These are phyloP conservation scores for Gordius sp. DNA, from an alignment of 2,888 invertebrate genomes.

Conservation along the genomic window DNA sequence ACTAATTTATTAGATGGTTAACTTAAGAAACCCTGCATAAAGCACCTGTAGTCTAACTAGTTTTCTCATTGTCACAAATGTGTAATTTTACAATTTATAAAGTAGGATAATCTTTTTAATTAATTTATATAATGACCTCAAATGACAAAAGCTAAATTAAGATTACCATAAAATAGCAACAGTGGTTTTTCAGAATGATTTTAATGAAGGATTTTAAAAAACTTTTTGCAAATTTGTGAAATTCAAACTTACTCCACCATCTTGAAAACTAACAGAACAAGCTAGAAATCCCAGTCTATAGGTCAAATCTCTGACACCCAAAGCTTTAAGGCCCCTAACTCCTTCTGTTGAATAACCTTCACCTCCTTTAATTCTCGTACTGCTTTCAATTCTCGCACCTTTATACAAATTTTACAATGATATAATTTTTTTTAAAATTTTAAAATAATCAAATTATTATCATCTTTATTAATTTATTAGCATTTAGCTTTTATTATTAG, in stretches of 20 bases:
- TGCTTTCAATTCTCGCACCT: slow-evolving; percentile 52
- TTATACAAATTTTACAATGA: too few relatives aligned
- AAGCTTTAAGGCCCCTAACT: slow-evolving; percentile 52
- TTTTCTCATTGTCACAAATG: too few relatives aligned
- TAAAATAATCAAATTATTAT: too few relatives aligned
- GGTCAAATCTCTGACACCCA: slow-evolving; percentile 57
- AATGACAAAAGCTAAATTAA: neutral
- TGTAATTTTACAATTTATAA: too few relatives aligned
- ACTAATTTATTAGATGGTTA: too few relatives aligned
- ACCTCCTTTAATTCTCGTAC: slow-evolving; percentile 40
- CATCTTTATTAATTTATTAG: too few relatives aligned
- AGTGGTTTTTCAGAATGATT: slow-evolving; percentile 15
- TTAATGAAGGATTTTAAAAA: slow-evolving; percentile 17
- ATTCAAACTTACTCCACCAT: slow-evolving; percentile 38
- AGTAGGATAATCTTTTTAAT: too few relatives aligned
- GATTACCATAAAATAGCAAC: neutral
- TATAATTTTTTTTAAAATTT: too few relatives aligned
- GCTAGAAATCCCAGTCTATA: slow-evolving; percentile 75
- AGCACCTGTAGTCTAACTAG: too few relatives aligned
- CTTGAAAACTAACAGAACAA: slow-evolving; percentile 62
- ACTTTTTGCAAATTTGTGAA: neutral
- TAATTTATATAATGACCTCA: too few relatives aligned
- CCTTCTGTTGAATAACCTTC: slow-evolving; percentile 44
- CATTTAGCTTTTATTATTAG: too few relatives aligned
- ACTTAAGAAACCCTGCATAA: too few relatives aligned